Base-by-base conservation (phyloP, 2,797 vertebrate genomes). In the Chromobotia macracanthus region DNA sequence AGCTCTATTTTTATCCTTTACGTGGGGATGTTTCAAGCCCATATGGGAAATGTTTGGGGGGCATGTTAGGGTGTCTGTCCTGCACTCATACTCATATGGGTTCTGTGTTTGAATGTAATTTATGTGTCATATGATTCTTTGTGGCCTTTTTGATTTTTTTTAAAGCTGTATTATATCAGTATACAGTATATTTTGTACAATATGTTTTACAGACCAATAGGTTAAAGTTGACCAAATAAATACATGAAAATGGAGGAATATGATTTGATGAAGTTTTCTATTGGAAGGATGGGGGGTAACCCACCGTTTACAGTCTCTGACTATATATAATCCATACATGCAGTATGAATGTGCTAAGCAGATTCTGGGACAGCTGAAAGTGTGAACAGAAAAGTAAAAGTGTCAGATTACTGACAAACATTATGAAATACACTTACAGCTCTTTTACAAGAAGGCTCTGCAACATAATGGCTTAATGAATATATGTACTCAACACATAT, bases 1-100 rank as follows among this genome's bases (percentile, higher is more conserved):
- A 82, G 86, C n/a, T 67, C 86, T 90, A 90, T 90, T 88, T 88
- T 87, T 89, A 89, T 82, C 84, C 64, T 82, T 85, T 82, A 84
- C 79, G 67, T 48, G 68, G 72, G 76, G 80, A 86, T 85, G 80
- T 82, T 83, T 66, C 71, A 71, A 81, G 66, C 70, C 84, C 80
- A 77, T 83, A 72, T 79, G 78, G 21, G 84, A 88, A 84, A 86
- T 61, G 73, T 67, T 85, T 82, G 79, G 83, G 83, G 78, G 73
- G 65, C 60, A 77, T 75, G 82, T 72, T 84, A 60, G 38, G 69
- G 50, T 44, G 58, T 44, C 75, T 65, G 53, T 28, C 50, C 41
- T 35, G 5, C 35, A 38, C 35, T 38, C 31, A 31, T 31, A 31
- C 19, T 63, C 28, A 16, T 60, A 48, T 60, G 61, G 8, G 60